Evolutionary conservation across 1,140 invertebrate genomes (phyloP).

Genomic region (Aphidius ervi): DNA sequence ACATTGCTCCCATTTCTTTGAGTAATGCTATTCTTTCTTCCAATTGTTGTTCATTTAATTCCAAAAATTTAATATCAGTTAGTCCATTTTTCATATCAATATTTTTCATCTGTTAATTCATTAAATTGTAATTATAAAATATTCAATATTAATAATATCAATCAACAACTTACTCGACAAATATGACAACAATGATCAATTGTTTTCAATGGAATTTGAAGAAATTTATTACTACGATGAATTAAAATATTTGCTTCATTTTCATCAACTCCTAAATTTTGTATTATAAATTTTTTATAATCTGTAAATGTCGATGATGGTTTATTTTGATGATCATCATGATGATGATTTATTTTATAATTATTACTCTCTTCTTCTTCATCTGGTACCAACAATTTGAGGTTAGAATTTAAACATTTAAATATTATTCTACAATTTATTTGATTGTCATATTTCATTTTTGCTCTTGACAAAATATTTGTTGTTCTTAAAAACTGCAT

Average conservation of each 20-base stretch:
- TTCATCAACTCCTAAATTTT: background rate
- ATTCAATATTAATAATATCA: background rate
- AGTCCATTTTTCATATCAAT: background rate
- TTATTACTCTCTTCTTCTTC: background rate
- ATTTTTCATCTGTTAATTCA: background rate
- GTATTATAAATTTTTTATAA: slow-evolving; percentile 11
- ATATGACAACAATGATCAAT: slow-evolving; percentile 6
- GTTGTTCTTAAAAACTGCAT: background rate
- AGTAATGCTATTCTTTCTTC: slow-evolving; percentile 10
- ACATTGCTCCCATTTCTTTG: slow-evolving; percentile 15
- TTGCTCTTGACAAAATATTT: background rate
- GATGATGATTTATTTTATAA: background rate
- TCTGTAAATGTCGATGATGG: background rate
- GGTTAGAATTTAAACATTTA: too few species aligned
- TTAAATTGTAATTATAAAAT: background rate
- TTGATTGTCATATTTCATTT: background rate
- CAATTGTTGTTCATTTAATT: slow-evolving; percentile 10
- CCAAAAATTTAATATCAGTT: slow-evolving; percentile 1
- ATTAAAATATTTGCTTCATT: background rate
- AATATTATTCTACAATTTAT: too few species aligned
- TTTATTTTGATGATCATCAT: too few species aligned
- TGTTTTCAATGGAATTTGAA: background rate
- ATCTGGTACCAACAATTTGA: background rate
- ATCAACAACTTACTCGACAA: slow-evolving; percentile 9
- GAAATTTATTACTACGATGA: background rate